These are phyloP conservation scores for Dendrocincla tyrannina DNA, from an alignment of 2,797 vertebrate species.

Conservation along the genomic window DNA sequence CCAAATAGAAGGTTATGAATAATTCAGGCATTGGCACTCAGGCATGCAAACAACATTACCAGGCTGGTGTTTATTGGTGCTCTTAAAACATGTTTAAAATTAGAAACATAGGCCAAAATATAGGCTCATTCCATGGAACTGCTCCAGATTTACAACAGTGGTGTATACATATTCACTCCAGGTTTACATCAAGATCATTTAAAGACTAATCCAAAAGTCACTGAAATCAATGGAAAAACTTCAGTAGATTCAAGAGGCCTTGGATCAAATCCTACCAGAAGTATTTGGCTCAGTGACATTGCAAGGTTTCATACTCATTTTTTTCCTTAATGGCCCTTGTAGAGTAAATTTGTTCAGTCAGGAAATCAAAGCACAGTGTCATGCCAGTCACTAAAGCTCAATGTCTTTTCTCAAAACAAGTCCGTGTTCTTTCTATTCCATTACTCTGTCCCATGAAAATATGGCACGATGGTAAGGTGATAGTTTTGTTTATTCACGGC, in stretches of 20 bases:
- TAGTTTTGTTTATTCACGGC: background rate
- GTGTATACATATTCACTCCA: background rate
- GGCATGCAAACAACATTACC: background rate
- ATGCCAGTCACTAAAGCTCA: slow-evolving; percentile 15
- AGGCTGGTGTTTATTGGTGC: slow-evolving; percentile 17
- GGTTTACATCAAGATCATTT: slow-evolving; percentile 36
- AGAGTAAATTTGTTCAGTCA: slow-evolving; percentile 34
- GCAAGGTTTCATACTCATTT: slow-evolving; percentile 1
- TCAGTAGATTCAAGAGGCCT: slow-evolving; percentile 11
- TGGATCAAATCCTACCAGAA: slow-evolving; percentile 44
- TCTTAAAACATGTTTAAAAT: slow-evolving; percentile 53
- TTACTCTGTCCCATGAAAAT: background rate
- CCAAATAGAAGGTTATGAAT: slow-evolving; percentile 1
- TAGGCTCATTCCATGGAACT: slow-evolving; percentile 21
- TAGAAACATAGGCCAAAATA: slow-evolving; percentile 38
- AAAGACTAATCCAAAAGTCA: slow-evolving; percentile 34
- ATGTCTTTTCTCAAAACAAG: slow-evolving; percentile 6
- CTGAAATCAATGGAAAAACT: slow-evolving; percentile 44
- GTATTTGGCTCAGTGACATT: slow-evolving; percentile 32
- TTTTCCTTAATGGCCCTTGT: slow-evolving; percentile 1
- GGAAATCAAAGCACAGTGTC: slow-evolving; percentile 32
- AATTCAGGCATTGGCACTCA: background rate
- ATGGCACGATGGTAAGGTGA: background rate
- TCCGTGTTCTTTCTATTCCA: background rate
- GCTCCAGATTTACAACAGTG: slow-evolving; percentile 26